A percentile compares a stretch with the other conserved stretches of the same genome.
Conservation (phyloP, 2,888 invertebrate species). For the Argyresthia goedartella region DNA sequence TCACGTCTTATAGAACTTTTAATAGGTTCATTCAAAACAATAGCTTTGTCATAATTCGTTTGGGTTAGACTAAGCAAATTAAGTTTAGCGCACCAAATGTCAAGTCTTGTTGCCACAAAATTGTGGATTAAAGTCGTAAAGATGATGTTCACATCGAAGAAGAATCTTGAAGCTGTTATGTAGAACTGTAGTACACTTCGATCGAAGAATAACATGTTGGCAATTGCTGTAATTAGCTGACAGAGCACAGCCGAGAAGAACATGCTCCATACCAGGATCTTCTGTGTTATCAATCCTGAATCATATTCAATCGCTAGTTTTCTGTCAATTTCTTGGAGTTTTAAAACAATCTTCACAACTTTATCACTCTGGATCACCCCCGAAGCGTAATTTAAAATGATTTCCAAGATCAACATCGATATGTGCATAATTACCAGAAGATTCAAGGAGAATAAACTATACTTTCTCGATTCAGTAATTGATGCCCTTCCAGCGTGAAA, state of each 20-base stretch:
- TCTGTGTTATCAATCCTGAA: background rate
- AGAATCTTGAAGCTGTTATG: background rate
- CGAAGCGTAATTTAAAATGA: background rate
- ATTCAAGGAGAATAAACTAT: background rate
- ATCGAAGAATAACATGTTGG: background rate
- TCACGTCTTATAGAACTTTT: too few relatives aligned
- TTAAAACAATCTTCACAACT: background rate
- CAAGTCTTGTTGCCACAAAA: background rate
- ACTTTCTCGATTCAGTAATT: background rate
- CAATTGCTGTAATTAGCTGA: background rate
- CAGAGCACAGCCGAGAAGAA: background rate
- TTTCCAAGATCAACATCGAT: background rate
- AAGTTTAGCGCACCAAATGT: background rate
- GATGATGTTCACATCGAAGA: background rate
- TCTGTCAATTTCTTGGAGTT: background rate
- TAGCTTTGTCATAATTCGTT: too few relatives aligned
- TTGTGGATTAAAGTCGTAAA: background rate
- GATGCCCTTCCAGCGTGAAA: background rate
- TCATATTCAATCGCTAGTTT: background rate
- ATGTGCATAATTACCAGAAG: background rate
- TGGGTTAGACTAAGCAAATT: too few relatives aligned
- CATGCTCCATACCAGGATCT: background rate
- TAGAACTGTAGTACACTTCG: background rate
- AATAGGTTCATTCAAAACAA: too few relatives aligned
- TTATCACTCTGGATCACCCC: background rate